These are phyloP conservation scores for Halocynthia roretzi DNA, from an alignment of 23 tunicate species.

Conservation along the genomic window DNA sequence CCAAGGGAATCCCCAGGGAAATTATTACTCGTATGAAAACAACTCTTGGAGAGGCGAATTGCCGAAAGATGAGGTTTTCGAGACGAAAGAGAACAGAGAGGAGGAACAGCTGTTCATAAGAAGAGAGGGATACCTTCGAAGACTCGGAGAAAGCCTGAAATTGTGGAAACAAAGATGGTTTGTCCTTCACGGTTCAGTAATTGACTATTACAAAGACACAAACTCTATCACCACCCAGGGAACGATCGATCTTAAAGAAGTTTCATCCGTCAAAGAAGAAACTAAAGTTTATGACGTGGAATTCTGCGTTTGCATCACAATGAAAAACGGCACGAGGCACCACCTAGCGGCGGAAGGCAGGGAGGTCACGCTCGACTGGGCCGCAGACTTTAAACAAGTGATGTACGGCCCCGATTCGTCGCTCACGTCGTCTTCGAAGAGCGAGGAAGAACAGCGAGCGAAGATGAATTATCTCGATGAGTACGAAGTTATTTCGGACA, in stretches of 20 bases:
- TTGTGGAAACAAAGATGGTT: constrained; percentile 70
- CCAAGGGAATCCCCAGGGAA: not conserved
- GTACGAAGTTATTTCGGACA: constrained; percentile 7
- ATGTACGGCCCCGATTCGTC: not conserved
- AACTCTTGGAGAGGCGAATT: not conserved
- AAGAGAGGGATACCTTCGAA: constrained; percentile 65
- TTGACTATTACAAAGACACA: constrained; percentile 46
- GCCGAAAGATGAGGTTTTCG: not conserved
- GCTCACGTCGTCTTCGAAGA: not conserved
- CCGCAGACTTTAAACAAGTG: constrained; percentile 22
- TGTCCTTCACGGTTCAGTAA: constrained; percentile 30
- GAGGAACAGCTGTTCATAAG: constrained; percentile 8
- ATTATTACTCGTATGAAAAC: not conserved
- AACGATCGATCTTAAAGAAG: constrained; percentile 26
- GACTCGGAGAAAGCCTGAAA: constrained; percentile 30
- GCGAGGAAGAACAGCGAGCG: constrained; percentile 4
- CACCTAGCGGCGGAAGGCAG: constrained; percentile 44
- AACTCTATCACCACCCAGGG: constrained; percentile 23
- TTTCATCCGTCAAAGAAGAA: constrained; percentile 25
- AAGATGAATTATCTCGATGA: constrained; percentile 14
- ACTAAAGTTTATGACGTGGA: not conserved
- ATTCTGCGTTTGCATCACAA: constrained; percentile 11
- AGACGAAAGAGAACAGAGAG: not conserved
- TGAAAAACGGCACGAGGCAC: constrained; percentile 47
- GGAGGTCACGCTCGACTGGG: constrained; percentile 23